phyloP scores from a whole-genome alignment of 2,113 vertebrate species.

The Pseudorhombus dupliciocellatus region DNA sequence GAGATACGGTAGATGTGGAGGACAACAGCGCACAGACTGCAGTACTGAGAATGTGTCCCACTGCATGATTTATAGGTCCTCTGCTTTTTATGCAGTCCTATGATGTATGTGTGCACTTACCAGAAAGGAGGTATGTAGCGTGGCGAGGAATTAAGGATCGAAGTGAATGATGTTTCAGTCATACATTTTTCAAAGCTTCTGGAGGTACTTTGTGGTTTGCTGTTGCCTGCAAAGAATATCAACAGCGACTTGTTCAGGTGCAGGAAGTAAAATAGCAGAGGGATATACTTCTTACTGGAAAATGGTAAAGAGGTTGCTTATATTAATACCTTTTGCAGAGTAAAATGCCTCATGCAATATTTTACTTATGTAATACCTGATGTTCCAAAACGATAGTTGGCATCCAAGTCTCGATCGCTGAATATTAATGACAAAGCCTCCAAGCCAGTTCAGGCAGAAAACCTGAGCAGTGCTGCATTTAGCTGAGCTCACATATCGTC shows the following conservation, averaged over 20 bases:
- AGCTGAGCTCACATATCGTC: constrained; percentile 4
- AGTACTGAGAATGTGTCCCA: constrained; percentile 33
- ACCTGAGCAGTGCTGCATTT: constrained; percentile 4
- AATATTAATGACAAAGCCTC: constrained; percentile 37
- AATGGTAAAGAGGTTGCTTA: background rate
- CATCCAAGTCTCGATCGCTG: constrained; percentile 18
- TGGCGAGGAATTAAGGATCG: constrained; percentile 56
- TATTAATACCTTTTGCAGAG: background rate
- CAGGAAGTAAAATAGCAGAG: background rate
- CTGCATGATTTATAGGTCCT: constrained; percentile 72
- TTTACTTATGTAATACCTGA: background rate
- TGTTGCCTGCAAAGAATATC: constrained; percentile 60
- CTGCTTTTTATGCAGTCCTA: constrained; percentile 59
- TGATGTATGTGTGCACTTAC: constrained; percentile 76
- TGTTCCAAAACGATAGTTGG: constrained; percentile 13
- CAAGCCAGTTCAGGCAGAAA: constrained; percentile 18
- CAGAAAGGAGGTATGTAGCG: constrained; percentile 57
- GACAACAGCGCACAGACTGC: constrained; percentile 51
- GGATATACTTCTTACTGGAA: background rate
- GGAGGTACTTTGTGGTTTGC: constrained; percentile 44
- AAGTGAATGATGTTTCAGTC: constrained; percentile 71
- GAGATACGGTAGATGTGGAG: constrained; percentile 18
- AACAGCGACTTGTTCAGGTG: constrained; percentile 35
- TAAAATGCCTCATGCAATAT: constrained; percentile 1
- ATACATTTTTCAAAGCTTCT: constrained; percentile 73